A percentile compares a stretch with the other conserved stretches of the same genome.
phyloP scores from a whole-genome alignment of 2,888 invertebrate genomes.

The Eupelmus urozonus region DNA sequence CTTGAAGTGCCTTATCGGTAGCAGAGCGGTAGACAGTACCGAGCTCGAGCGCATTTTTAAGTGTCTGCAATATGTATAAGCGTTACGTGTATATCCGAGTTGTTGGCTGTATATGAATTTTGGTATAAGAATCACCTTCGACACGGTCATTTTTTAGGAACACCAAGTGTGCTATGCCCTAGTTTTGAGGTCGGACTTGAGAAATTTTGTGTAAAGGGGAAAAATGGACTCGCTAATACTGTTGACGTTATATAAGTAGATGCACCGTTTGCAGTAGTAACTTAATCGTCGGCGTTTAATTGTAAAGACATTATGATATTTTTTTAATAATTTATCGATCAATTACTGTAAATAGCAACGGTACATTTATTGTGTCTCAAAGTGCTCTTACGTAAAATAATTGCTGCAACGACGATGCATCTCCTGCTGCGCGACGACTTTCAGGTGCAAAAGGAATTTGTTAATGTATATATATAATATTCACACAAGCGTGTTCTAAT shows the following conservation, averaged over 20 bases:
- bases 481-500: constrained; percentile 25
- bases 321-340: background rate
- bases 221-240: background rate
- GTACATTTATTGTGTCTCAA: background rate
- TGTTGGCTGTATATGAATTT: constrained; percentile 22
- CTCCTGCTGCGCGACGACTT: background rate
- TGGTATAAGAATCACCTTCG: background rate
- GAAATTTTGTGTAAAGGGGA: background rate
- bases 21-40: constrained; percentile 13
- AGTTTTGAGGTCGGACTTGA: background rate
- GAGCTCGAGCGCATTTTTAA: background rate
- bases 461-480: constrained; percentile 2
- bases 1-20: constrained; percentile 49
- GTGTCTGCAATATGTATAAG: constrained; percentile 17
- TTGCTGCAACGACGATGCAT: background rate
- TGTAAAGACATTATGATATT: background rate
- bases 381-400: constrained; percentile 37
- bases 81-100: constrained; percentile 8
- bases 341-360: background rate
- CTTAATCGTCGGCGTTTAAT: too few species aligned
- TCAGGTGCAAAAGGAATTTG: too few species aligned
- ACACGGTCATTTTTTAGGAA: background rate
- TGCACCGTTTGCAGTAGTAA: background rate
- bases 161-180: too few species aligned
- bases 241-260: background rate